Conservation (phyloP, 2,888 invertebrate species). For the Flabesymbios commensalis region DNA sequence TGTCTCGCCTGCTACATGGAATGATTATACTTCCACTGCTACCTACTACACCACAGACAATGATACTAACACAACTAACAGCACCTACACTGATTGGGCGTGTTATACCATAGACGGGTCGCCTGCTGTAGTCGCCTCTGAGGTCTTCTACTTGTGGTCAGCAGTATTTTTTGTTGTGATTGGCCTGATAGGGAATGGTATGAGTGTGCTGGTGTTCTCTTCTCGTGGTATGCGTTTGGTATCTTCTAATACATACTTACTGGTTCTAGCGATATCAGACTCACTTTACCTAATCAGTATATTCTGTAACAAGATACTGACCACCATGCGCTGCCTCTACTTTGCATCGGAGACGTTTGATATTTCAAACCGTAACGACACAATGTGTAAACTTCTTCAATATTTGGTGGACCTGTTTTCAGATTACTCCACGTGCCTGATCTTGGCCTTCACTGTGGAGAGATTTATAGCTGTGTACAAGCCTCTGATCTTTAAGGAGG, state of each 20-base stretch:
- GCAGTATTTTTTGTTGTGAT: neutral
- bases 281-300: slow-evolving; percentile 35
- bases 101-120: no score
- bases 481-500: slow-evolving; percentile 35
- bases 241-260: slow-evolving; percentile 38
- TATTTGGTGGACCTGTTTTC: slow-evolving; percentile 34
- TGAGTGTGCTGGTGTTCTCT: slow-evolving; percentile 3
- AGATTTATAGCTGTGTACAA: slow-evolving; percentile 35
- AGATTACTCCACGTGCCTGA: slow-evolving; percentile 37
- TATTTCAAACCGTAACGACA: slow-evolving; percentile 23
- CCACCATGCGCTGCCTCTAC: slow-evolving; percentile 33
- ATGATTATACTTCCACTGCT: no score
- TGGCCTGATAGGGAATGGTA: neutral
- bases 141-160: neutral
- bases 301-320: slow-evolving; percentile 29
- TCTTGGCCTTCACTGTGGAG: slow-evolving; percentile 38
- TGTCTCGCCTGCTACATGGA: no score
- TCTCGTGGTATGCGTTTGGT: slow-evolving; percentile 25
- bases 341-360: slow-evolving; percentile 20
- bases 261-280: slow-evolving; percentile 35
- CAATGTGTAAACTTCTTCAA: slow-evolving; percentile 31
- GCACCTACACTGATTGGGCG: no score
- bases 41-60: no score
- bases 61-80: no score
- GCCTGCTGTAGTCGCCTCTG: neutral